phyloP scores from a whole-genome alignment of 92 coral and sea anemone species.

The Virgularia gustaviana region DNA sequence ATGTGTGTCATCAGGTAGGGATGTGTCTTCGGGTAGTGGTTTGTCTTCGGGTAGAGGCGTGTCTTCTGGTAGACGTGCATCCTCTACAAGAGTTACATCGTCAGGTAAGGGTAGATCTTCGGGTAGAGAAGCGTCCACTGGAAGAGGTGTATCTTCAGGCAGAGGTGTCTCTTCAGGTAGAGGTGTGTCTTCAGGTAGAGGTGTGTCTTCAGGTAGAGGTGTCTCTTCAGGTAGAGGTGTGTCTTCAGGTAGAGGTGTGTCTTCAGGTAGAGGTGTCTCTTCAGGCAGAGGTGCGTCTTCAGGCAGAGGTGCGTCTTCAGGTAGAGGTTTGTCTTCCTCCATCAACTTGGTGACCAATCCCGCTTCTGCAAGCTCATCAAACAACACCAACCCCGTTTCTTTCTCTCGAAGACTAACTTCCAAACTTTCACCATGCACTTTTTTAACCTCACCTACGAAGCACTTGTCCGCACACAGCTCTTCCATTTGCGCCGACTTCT shows the following conservation, averaged over 20 bases:
- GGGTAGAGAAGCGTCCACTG: background rate
- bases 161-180: background rate
- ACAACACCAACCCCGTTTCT: background rate
- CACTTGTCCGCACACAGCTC: conserved; percentile 45
- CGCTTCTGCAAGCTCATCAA: conserved; percentile 9
- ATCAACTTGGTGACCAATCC: background rate
- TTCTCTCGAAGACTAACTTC: conserved; percentile 36
- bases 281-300: background rate
- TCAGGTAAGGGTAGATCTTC: background rate
- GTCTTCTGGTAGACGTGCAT: background rate
- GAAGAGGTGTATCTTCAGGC: background rate
- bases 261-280: background rate
- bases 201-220: background rate
- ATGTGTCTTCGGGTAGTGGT: background rate
- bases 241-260: background rate
- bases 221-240: background rate
- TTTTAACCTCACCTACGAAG: conserved; percentile 45
- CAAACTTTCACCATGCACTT: conserved; percentile 38
- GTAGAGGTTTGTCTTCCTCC: too few relatives aligned
- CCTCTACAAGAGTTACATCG: background rate
- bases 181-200: background rate
- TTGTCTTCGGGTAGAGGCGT: background rate
- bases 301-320: background rate
- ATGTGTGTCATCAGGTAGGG: background rate
- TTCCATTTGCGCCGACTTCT: conserved; percentile 33